Evolutionary conservation across 2,797 vertebrate genomes (phyloP), one percentile per base, ranked within the genome.

Genomic region (Luscinia megarhynchos): DNA sequence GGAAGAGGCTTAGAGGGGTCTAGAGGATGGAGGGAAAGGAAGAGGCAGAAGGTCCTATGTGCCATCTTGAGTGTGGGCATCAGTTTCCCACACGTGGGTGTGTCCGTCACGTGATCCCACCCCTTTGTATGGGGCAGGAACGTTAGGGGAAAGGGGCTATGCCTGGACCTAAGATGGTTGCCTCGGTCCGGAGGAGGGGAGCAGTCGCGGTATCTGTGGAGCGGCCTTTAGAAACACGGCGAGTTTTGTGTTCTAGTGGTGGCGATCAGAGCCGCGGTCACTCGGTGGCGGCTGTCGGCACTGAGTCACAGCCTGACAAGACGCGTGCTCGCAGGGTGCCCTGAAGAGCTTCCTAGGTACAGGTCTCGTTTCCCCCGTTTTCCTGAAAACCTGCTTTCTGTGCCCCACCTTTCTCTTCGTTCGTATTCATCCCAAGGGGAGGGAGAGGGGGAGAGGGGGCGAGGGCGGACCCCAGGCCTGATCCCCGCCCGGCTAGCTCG

Each of bases 121-220:
- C 30, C 27, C 32, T 41, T 89, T 61, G 77, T 41, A 27, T 40
- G 54, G 59, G 54, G 54, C 46, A 20, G 46, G 40, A 12, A 74
- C 18, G 34, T 13, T 17, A 19, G 21, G 23, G 22, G 15, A 61
- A 20, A 22, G 46, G 34, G 8, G 22, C 34, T 40, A 40, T 72
- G 73, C 95, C 94, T 84, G 48, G 16, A 95, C n/a, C 75, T 96
- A 98, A 98, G 95, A 97, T 98, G 97, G 96, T 90, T 94, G 90
- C 90, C 46, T 12, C 5, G 16, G 29, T 15, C 3, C 3, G 5
- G 36, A 15, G 57, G 3, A 29, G 27, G 27, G 51, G 24, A 41
- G 46, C 19, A 32, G 61, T 24, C 15, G 54, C 34, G 23, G 41
- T 45, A 11, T 38, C 41, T 36, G 10, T 5, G 36, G 30, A 51